Evolutionary conservation across 2,888 invertebrate genomes (phyloP).

Genomic region (Meghimatium bilineatum): DNA sequence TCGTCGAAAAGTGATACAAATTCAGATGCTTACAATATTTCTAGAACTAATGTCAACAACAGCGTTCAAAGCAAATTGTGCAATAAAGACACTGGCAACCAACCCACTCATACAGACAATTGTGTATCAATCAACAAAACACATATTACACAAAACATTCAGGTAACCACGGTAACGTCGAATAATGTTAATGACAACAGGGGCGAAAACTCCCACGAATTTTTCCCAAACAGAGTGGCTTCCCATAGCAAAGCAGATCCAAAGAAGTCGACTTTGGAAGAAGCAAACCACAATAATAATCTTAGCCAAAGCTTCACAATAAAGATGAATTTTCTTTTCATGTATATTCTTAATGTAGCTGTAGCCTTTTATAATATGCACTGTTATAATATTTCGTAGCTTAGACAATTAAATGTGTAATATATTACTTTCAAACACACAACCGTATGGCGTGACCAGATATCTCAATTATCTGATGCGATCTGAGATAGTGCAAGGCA

Average conservation of each 20-base stretch:
- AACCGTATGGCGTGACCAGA: too few relatives aligned
- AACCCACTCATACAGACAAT: not conserved
- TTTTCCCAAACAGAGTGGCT: not conserved
- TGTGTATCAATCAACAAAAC: not conserved
- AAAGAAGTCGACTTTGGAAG: not conserved
- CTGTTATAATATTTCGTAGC: not conserved
- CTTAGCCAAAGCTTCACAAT: not conserved
- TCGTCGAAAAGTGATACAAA: not conserved
- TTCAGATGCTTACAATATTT: too few relatives aligned
- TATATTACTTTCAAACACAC: not conserved
- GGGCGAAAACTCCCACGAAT: constrained; percentile 8
- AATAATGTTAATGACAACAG: not conserved
- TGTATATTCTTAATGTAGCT: not conserved
- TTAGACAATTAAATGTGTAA: not conserved
- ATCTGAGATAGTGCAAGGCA: too few relatives aligned
- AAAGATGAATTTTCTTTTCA: not conserved
- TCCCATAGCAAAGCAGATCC: constrained; percentile 12
- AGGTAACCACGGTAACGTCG: not conserved
- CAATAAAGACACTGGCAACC: not conserved
- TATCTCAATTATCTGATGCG: too few relatives aligned
- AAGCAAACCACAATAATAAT: not conserved
- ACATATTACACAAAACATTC: not conserved
- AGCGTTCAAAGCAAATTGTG: not conserved
- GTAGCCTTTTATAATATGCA: not conserved
- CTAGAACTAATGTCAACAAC: not conserved